A percentile compares a stretch with the other conserved stretches of the same genome.
Evolutionary conservation across 2,797 vertebrate species (phyloP).

Genomic region (Aeoliscus strigatus): DNA sequence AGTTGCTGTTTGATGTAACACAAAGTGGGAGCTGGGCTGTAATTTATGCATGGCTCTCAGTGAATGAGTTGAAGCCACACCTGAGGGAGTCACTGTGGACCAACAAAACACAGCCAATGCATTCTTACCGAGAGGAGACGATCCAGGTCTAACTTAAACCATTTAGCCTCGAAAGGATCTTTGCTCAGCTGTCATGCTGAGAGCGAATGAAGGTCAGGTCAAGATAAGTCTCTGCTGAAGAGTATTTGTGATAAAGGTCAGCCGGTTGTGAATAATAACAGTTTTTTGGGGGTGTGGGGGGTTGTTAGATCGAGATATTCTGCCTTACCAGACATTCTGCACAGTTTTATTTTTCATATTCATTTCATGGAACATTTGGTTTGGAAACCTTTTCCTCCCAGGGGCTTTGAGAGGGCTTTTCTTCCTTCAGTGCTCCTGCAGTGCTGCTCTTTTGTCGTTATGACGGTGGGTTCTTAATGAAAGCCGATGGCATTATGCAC

Average conservation of each 20-base stretch:
- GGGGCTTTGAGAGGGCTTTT: constrained; percentile 45
- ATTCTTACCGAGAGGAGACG: constrained; percentile 52
- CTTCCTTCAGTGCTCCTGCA: constrained; percentile 43
- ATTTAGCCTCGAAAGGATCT: constrained; percentile 54
- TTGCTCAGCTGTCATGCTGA: constrained; percentile 25
- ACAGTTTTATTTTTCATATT: constrained; percentile 69
- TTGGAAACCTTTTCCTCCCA: constrained; percentile 49
- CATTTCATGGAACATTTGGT: constrained; percentile 77
- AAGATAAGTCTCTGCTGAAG: constrained; percentile 39
- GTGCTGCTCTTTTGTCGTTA: constrained; percentile 59
- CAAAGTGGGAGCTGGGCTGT: constrained; percentile 18
- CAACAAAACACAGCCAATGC: constrained; percentile 54
- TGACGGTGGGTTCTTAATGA: constrained; percentile 56
- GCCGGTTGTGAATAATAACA: constrained; percentile 45
- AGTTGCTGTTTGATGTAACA: too few relatives aligned
- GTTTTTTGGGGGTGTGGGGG: too few relatives aligned
- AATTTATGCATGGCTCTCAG: constrained; percentile 48
- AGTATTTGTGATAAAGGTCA: constrained; percentile 69
- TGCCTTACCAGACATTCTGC: constrained; percentile 51
- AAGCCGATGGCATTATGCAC: constrained; percentile 56
- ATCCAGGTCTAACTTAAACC: constrained; percentile 54
- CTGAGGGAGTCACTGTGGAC: constrained; percentile 61
- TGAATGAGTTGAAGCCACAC: constrained; percentile 38
- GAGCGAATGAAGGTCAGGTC: constrained; percentile 43
- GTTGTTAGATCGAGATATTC: constrained; percentile 51